A percentile compares a stretch with the other conserved stretches of the same genome.
These are phyloP conservation scores for Rhizoglyphus robini DNA, from an alignment of 1,140 invertebrate genomes.

Conservation along the genomic window DNA sequence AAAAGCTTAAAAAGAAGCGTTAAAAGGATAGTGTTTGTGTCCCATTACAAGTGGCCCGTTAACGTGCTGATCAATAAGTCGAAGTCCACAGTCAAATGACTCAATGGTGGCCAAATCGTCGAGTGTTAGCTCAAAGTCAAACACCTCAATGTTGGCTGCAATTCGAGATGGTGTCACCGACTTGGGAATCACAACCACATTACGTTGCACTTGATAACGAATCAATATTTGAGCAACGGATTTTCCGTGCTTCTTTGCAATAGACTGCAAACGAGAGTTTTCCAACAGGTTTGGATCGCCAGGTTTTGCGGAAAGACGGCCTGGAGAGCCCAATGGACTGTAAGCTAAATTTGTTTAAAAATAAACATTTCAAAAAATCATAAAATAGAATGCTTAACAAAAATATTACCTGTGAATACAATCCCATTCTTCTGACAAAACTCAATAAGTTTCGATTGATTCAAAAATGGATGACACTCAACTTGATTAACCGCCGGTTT, in stretches of 20 bases:
- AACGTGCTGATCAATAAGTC: constrained; percentile 34
- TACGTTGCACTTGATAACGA: constrained; percentile 50
- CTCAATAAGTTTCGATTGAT: constrained; percentile 35
- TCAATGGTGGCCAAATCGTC: constrained; percentile 39
- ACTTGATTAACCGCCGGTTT: constrained; percentile 61
- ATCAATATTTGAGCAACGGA: constrained; percentile 46
- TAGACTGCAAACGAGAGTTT: constrained; percentile 45
- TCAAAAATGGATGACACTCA: constrained; percentile 40
- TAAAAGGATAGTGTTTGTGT: constrained; percentile 26
- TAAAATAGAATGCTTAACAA: too few species aligned
- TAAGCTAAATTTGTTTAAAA: too few species aligned
- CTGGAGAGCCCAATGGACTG: constrained; percentile 37
- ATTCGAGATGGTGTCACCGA: constrained; percentile 52
- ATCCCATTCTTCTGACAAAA: constrained; percentile 37
- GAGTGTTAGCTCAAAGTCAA: constrained; percentile 51
- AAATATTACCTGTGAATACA: constrained; percentile 30
- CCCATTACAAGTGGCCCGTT: constrained; percentile 1
- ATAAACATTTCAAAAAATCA: too few species aligned
- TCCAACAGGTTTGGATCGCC: constrained; percentile 37
- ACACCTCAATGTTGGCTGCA: constrained; percentile 51
- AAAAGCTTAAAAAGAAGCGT: constrained; percentile 22
- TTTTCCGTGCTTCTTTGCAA: constrained; percentile 54
- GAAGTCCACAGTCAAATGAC: constrained; percentile 21
- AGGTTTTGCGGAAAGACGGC: constrained; percentile 40
- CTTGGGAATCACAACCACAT: constrained; percentile 60